Evolutionary conservation across 2,797 vertebrate genomes (phyloP), one percentile per base, ranked within the genome.

Genomic region (Morelia viridis): DNA sequence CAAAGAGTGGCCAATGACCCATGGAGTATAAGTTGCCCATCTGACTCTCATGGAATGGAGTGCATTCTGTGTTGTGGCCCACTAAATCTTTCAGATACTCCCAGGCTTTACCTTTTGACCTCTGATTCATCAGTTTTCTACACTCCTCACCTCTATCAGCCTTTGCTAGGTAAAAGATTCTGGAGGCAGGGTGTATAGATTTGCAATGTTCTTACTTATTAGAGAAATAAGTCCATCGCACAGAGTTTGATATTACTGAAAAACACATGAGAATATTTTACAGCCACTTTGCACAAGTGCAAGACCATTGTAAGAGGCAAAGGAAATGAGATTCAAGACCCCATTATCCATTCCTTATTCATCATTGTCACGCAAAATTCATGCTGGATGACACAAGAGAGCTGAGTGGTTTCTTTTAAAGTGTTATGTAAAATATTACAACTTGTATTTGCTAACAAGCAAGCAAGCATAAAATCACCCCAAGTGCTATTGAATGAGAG

Each of bases 371-470:
- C 6, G 8, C 83, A 0, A 35, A 26, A 71, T 88, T 80, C 50
- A 65, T n/a, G 17, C 62, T 57, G 61, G 7, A 60, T 15, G 83
- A 83, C 7, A 90, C 89, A 93, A 89, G 89, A 91, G 91, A 80
- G 92, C 61, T 93, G 56, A 85, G 93, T 83, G 93, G 64, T 41
- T 95, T 96, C 85, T 35, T 19, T 92, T 87, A 94, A 85, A 80
- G 92, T 4, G 50, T 13, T 65, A 31, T 17, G 24, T 53, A 65
- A 94, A 94, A 89, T 60, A 24, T 91, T 92, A 94, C 94, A 95
- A 94, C 93, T 96, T 94, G 95, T 97, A 93, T 96, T 97, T 97
- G 95, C 92, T 65, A 96, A 85, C 92, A 93, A 57, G 94, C 50
- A 85, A 85, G 87, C 41, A 89, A 89, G 90, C 91, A 76, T 95